Base-by-base conservation (phyloP, 2,888 invertebrate species). In the Hydriomena furcata region DNA sequence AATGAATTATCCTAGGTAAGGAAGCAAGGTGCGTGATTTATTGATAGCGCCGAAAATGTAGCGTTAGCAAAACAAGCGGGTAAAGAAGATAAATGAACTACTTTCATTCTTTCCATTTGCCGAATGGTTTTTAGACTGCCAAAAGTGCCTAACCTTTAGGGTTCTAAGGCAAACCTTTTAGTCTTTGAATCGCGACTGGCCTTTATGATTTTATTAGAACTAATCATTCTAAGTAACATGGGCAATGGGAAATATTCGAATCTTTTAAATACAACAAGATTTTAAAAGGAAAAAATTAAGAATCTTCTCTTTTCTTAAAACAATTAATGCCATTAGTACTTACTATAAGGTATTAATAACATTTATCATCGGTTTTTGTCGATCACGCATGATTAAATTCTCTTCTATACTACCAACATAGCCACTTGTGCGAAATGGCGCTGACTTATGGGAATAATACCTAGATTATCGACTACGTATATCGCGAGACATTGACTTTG, bases 21-120 rank as follows among this genome's bases (percentile, higher is more conserved):
- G 77, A 76, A 79, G 73, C 66, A 70, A 79, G 79, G 81, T 79
- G 73, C 73, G 81, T 86, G 86, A 87, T 85, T 85, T 86, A 87
- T 86, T 71, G 84, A 81, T 79, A 77, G 71, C 71, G 71, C 69
- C 67, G 77, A 75, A 79, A 82, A 79, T 71, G 74, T 75, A 75
- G 70, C 68, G 63, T 56, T 55, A 76, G 76, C 79, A 82, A 84
- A 83, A 82, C 79, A 84, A 75, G 75, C 74, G 77, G 75, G 69
- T 79, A 84, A 82, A 78, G 79, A 84, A 86, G 84, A 86, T 83
- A 82, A 84, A 86, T 86, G 84, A 83, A 81, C 82, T 82, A 82
- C 79, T 79, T 77, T 73, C 76, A 74, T 75, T 75, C 76, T 71
- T 71, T 63, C 73, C 73, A 76, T 79, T 78, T 74, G 64, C 66